Base-by-base conservation (phyloP, 2,797 vertebrate genomes). In the Chromis chromis region DNA sequence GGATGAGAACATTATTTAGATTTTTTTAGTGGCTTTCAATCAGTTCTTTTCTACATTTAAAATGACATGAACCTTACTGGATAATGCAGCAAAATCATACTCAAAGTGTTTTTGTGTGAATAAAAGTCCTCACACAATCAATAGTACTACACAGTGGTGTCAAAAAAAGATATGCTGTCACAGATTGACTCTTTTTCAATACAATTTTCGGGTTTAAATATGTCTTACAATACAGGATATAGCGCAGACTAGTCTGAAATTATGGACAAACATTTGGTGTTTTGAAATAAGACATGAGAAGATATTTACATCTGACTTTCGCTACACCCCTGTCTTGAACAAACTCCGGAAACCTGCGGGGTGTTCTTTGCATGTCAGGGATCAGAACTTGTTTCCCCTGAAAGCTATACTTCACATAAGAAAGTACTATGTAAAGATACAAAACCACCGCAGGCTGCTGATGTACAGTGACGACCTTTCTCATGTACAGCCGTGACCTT, bases 361-460 rank as follows among this genome's bases (percentile, higher is more conserved):
- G 31, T n/a, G 9, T 10, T 58, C 50, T 57, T 2, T 61, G 28
- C 16, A 42, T 72, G 24, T 31, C 39, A 69, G 0, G 4, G 44
- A 55, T 52, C 27, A 13, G 62, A 56, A 57, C 24, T 58, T 66
- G 56, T 46, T 75, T 65, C 14, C 19, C 36, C 39, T 27, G 12
- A 61, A 49, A 58, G 39, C 25, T 56, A 54, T 75, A 57, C 52
- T 67, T 76, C 39, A 59, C 12, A 50, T 24, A 36, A 54, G 52
- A 55, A 59, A 72, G 19, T n/a, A 25, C n/a, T 17, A 22, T 50
- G 31, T 40, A 67, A 65, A 49, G 48, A 58, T 44, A 66, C 31
- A 62, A 76, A 78, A 21, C 63, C 53, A 67, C 67, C 3, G 7
- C 39, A 70, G 71, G 79, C 59, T 69, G 67, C 60, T 57, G 55